phyloP scores from a whole-genome alignment of 2,113 vertebrate genomes.

The Nyctereutes procyonoides region DNA sequence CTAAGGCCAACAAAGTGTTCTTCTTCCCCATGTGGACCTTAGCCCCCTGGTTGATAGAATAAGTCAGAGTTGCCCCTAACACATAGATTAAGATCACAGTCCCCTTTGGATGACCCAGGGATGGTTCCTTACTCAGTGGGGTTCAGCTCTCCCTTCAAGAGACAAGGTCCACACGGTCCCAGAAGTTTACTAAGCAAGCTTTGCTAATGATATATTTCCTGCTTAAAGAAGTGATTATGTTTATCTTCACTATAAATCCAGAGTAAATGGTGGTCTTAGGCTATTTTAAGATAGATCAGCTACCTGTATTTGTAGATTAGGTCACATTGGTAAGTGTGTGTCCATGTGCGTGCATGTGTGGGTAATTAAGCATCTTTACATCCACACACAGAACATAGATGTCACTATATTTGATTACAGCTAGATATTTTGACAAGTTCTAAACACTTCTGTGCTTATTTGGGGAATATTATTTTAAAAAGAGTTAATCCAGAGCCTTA shows the following conservation, averaged over 20 bases:
- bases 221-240: neutral
- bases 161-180: neutral
- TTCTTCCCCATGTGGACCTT: neutral
- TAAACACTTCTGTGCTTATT: neutral
- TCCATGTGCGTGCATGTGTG: neutral
- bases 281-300: neutral
- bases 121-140: neutral
- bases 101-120: neutral
- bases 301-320: neutral
- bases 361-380: neutral
- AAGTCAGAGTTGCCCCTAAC: neutral
- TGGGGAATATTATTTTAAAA: neutral
- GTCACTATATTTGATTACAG: neutral
- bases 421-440: neutral
- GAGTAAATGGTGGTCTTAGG: neutral
- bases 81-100: fast-evolving
- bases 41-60: neutral
- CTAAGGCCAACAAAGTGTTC: neutral
- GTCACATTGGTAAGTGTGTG: neutral
- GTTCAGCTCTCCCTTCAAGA: neutral
- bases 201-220: neutral
- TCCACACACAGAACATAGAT: neutral
- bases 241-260: neutral
- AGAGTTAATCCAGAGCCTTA: neutral
- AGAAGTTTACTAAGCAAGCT: neutral